Evolutionary conservation across 2,888 invertebrate genomes (phyloP).

Genomic region (Pedicia rivosa): DNA sequence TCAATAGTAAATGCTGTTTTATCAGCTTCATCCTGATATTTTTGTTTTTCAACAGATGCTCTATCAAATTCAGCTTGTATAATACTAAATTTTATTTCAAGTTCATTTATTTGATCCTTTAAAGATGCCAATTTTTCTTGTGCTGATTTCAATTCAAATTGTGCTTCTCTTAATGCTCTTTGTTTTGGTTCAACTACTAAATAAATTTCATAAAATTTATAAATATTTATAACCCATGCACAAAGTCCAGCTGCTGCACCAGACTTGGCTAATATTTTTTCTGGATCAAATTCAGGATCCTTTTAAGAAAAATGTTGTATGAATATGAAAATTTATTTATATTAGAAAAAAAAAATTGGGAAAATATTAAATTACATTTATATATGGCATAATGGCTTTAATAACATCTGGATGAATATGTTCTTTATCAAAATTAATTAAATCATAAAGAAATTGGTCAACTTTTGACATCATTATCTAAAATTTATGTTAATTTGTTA

Average conservation of each 20-base stretch:
- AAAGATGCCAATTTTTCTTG: slow-evolving; percentile 62
- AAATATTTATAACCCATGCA: slow-evolving; percentile 88
- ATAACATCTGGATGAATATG: slow-evolving; percentile 79
- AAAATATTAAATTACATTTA: slow-evolving; percentile 15
- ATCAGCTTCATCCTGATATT: slow-evolving; percentile 86
- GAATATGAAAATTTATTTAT: not conserved
- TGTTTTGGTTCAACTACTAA: slow-evolving; percentile 86
- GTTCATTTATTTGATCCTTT: slow-evolving; percentile 49
- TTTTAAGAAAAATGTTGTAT: too few relatives aligned
- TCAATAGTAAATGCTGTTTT: slow-evolving; percentile 78
- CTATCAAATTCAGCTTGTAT: slow-evolving; percentile 71
- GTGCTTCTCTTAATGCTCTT: slow-evolving; percentile 69
- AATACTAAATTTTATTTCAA: slow-evolving; percentile 56
- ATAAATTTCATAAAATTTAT: slow-evolving; percentile 77
- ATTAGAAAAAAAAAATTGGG: not conserved
- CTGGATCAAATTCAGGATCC: slow-evolving; percentile 67
- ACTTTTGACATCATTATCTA: slow-evolving; percentile 75
- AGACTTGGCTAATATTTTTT: slow-evolving; percentile 71
- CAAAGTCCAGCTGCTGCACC: slow-evolving; percentile 85
- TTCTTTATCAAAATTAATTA: slow-evolving; percentile 83
- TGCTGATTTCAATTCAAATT: slow-evolving; percentile 67
- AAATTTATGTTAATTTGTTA: too few relatives aligned
- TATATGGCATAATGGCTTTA: slow-evolving; percentile 48
- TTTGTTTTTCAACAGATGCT: slow-evolving; percentile 72
- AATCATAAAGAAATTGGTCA: slow-evolving; percentile 67